Percentiles rank a stretch among this genome's conserved stretches.
These are phyloP conservation scores for Bombus balteatus DNA, from an alignment of 1,140 invertebrate genomes.

Conservation along the genomic window DNA sequence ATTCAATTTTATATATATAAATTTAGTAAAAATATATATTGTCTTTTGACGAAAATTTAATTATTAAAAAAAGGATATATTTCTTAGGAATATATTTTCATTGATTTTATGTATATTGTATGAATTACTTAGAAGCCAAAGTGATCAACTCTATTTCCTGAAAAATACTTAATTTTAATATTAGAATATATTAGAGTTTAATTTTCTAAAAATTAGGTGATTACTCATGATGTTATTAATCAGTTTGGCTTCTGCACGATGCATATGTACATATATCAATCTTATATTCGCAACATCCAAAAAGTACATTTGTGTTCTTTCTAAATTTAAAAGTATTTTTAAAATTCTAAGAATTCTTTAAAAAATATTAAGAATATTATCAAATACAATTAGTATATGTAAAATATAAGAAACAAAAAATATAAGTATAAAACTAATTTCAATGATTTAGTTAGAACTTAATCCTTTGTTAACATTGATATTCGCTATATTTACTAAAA, in stretches of 20 bases:
- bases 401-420: neutral
- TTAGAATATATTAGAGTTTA: too few relatives aligned
- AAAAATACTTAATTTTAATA: neutral
- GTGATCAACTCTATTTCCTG: neutral
- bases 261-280: neutral
- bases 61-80: slow-evolving; percentile 3
- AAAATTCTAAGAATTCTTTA: neutral
- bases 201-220: neutral
- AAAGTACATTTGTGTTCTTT: neutral
- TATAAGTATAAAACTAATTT: neutral
- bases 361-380: neutral
- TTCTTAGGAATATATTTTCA: neutral
- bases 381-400: neutral
- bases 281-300: neutral
- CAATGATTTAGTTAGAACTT: neutral
- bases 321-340: neutral
- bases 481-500: neutral
- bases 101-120: neutral
- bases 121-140: neutral
- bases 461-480: neutral
- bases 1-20: slow-evolving; percentile 35
- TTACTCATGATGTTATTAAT: neutral
- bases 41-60: neutral
- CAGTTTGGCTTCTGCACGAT: neutral
- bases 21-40: neutral